Evolutionary conservation across 2,797 vertebrate species (phyloP), one percentile per base, ranked within the genome.

Genomic region (Sebastes goodei): DNA sequence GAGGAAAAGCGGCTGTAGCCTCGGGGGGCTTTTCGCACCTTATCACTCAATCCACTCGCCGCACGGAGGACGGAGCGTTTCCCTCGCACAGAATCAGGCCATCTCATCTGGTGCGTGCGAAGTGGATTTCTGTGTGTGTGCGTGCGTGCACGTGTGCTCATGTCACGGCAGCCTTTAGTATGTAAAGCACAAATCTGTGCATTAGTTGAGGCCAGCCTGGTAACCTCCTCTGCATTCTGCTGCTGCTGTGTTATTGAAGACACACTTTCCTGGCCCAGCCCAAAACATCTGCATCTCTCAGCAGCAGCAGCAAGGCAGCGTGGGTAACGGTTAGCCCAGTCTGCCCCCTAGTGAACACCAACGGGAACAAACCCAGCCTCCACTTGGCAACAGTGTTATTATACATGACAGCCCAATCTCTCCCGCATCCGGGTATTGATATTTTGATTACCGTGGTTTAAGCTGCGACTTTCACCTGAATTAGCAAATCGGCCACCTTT

Each of bases 271-370:
- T 60, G 57, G 78, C 70, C 86, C 82, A 85, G 23, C 86, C 86
- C 74, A 12, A 76, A 88, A 88, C 83, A 89, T 88, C 81, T 88
- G 84, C 84, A 83, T 84, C 52, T 4, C 76, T 82, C 42, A 81
- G 86, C 83, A 69, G 86, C 85, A 69, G 86, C 85, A 71, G 69
- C 84, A 71, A 72, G 57, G 68, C 38, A 42, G 10, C 32, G 21
- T 53, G 76, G 53, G 74, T 30, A 81, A 89, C 14, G 25, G 78
- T 78, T 83, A 75, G 81, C 68, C 20, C 88, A 86, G 35, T 80
- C 85, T 94, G 94, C 93, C 94, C 92, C 94, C 94, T 93, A 83
- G 90, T 92, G 94, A 73, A 46, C 84, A 0, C 3, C 29, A 0
- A 0, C 0, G 23, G 2, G 83, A 91, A 93, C 72, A 35, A 15